phyloP scores from a whole-genome alignment of 2,888 invertebrate genomes.

The Pyrgus malvae region DNA sequence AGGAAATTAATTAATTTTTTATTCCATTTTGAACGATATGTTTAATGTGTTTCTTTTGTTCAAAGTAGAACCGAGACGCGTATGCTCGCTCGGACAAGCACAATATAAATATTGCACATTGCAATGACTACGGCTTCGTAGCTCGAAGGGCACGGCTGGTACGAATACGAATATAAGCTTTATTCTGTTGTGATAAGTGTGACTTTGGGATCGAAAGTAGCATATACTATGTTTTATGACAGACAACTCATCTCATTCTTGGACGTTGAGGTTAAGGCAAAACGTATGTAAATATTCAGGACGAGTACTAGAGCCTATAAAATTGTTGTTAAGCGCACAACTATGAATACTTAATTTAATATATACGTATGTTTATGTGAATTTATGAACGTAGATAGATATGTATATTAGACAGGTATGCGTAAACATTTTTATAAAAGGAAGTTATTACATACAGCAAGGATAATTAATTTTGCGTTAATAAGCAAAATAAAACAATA shows the following conservation, averaged over 20 bases:
- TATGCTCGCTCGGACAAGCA: slow-evolving; percentile 12
- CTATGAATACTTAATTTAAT: too few species aligned
- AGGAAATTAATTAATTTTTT: background rate
- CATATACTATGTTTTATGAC: background rate
- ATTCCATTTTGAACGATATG: background rate
- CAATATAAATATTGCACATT: slow-evolving; percentile 20
- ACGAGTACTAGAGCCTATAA: too few species aligned
- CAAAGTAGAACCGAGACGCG: slow-evolving; percentile 6
- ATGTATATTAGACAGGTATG: too few species aligned
- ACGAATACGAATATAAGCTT: background rate
- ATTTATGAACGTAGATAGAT: too few species aligned
- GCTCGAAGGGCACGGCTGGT: slow-evolving; percentile 2
- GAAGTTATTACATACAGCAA: too few species aligned
- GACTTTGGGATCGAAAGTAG: background rate
- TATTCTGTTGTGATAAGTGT: background rate
- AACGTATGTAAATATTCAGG: slow-evolving; percentile 2
- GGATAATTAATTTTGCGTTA: too few species aligned
- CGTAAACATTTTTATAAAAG: too few species aligned
- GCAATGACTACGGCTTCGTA: slow-evolving; percentile 10
- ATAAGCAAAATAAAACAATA: too few species aligned
- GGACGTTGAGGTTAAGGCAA: slow-evolving; percentile 12
- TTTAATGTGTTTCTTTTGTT: background rate
- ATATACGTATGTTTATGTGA: too few species aligned
- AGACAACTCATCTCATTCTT: slow-evolving; percentile 13
- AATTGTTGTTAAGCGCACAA: too few species aligned